Percentiles rank a stretch among this genome's conserved stretches.
Evolutionary conservation across 2,888 invertebrate species (phyloP).

Genomic region (Drosophila ustulata): DNA sequence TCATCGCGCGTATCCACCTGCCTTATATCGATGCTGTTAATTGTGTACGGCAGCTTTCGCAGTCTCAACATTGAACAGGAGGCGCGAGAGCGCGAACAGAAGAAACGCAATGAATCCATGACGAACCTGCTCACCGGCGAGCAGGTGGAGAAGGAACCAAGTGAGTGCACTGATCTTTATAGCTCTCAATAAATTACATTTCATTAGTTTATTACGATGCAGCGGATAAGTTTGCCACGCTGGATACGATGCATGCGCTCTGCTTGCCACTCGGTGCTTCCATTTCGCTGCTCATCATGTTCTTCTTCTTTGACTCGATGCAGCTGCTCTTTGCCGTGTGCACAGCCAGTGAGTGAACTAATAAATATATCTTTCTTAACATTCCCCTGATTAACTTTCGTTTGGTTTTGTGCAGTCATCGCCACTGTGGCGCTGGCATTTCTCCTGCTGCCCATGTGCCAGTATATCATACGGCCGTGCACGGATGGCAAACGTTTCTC

Average conservation of each 20-base stretch:
- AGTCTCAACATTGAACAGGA: constrained; percentile 98
- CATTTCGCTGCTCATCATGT: constrained; percentile 97
- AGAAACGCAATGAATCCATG: constrained; percentile 88
- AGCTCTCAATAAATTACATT: background rate
- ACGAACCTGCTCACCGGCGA: constrained; percentile 85
- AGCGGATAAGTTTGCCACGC: constrained; percentile 92
- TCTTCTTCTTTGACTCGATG: constrained; percentile 99
- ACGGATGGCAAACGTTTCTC: constrained; percentile 94
- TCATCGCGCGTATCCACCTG: constrained; percentile 98
- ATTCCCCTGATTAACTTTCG: background rate
- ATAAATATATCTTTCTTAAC: background rate
- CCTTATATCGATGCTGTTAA: constrained; percentile 97
- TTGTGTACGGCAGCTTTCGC: constrained; percentile 98
- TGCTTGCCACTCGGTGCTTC: constrained; percentile 98
- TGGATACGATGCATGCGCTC: constrained; percentile 98
- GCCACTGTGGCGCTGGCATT: constrained; percentile 98
- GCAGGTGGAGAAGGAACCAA: constrained; percentile 85
- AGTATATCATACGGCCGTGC: constrained; percentile 95
- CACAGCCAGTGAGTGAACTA: constrained; percentile 93
- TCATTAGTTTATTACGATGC: constrained; percentile 20
- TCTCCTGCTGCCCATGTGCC: constrained; percentile 98
- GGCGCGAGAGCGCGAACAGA: constrained; percentile 93
- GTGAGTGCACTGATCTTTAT: constrained; percentile 79
- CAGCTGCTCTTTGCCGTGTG: constrained; percentile 98
- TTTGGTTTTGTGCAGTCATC: constrained; percentile 89